Evolutionary conservation across 1,140 invertebrate species (phyloP).

Genomic region (Tetramorium alpestre): DNA sequence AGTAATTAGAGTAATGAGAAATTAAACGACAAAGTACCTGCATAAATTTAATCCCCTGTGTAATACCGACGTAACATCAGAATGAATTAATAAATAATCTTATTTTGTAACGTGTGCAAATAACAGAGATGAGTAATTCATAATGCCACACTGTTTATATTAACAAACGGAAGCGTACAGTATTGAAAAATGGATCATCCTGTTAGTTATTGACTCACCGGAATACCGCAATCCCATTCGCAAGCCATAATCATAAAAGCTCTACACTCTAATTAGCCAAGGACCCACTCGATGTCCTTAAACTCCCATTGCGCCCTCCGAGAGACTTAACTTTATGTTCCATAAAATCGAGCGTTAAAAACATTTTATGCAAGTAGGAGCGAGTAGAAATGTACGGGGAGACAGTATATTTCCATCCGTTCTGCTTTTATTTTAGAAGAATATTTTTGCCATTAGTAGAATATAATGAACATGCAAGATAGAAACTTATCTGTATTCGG

Average conservation of each 20-base stretch:
- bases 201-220: conserved; percentile 15
- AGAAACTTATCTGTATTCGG: conserved; percentile 24
- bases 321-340: conserved; percentile 31
- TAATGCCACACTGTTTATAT: neutral
- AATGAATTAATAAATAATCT: neutral
- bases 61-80: neutral
- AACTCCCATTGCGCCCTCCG: neutral
- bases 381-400: neutral
- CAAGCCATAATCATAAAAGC: conserved; percentile 33
- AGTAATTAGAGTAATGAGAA: conserved; percentile 49
- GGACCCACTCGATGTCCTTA: conserved; percentile 10
- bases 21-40: conserved; percentile 37
- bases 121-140: neutral
- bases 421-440: neutral
- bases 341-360: conserved; percentile 49
- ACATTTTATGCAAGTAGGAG: conserved; percentile 52
- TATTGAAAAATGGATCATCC: neutral
- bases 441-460: neutral
- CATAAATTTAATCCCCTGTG: conserved; percentile 21
- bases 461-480: conserved; percentile 10
- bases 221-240: neutral
- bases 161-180: neutral
- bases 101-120: neutral
- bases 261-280: conserved; percentile 23
- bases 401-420: neutral